Conservation (phyloP, 1,140 invertebrate species). For the Leptoteleia sp. region DNA sequence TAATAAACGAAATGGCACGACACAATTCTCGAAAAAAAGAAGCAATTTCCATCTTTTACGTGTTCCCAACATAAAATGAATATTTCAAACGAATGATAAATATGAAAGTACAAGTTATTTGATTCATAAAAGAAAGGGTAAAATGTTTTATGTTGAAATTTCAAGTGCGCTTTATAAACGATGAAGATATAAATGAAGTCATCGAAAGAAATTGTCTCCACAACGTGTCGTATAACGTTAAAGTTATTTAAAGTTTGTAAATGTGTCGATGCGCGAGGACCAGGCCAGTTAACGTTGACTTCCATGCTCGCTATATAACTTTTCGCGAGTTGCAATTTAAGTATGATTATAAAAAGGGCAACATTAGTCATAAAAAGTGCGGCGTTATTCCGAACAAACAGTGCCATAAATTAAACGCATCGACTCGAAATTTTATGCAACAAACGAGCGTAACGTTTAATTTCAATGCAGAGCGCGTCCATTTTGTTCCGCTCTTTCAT, state of each 20-base stretch:
- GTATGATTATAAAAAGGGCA: background rate
- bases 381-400: no score
- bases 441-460: background rate
- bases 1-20: constrained; percentile 16
- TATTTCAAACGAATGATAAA: constrained; percentile 33
- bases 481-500: background rate
- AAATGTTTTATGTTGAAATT: constrained; percentile 11
- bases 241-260: constrained; percentile 4
- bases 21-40: constrained; percentile 19
- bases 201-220: constrained; percentile 8
- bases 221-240: no score
- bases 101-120: constrained; percentile 12
- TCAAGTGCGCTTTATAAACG: constrained; percentile 10
- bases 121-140: constrained; percentile 10
- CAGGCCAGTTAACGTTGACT: no score
- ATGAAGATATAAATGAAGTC: constrained; percentile 15
- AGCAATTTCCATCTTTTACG: constrained; percentile 20
- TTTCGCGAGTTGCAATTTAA: background rate
- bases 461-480: background rate
- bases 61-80: constrained; percentile 32
- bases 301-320: background rate
- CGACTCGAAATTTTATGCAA: background rate
- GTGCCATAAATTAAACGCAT: background rate
- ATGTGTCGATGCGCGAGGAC: background rate
- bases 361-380: background rate